These are phyloP conservation scores for Drosophila maculinotata DNA, from an alignment of 2,888 invertebrate species.

Conservation along the genomic window DNA sequence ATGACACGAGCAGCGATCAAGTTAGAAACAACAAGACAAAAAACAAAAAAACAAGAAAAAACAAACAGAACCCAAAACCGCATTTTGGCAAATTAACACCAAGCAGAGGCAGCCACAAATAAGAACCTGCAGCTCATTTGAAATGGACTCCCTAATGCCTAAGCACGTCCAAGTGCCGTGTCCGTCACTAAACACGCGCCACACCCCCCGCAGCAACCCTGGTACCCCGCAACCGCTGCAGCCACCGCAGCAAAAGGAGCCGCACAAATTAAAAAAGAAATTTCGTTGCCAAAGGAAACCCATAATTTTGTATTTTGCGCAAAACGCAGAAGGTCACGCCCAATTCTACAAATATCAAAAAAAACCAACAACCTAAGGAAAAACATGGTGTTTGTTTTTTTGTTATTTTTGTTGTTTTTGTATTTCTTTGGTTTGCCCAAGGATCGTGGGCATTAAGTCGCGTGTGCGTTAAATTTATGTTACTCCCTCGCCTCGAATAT, in stretches of 20 bases:
- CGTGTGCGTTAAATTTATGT: slow-evolving; percentile 73
- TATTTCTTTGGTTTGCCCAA: slow-evolving; percentile 16
- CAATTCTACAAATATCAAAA: slow-evolving; percentile 35
- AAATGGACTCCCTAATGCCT: slow-evolving; percentile 75
- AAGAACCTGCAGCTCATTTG: slow-evolving; percentile 37
- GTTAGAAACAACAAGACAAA: slow-evolving; percentile 38
- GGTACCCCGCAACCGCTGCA: too few relatives aligned
- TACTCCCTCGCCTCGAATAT: slow-evolving; percentile 61
- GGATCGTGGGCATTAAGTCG: slow-evolving; percentile 56
- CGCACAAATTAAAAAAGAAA: slow-evolving; percentile 53
- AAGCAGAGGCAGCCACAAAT: slow-evolving; percentile 9
- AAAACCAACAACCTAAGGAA: slow-evolving; percentile 13
- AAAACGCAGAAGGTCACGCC: slow-evolving; percentile 72
- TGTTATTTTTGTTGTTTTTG: background rate
- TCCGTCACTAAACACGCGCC: slow-evolving; percentile 75
- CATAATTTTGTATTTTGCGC: slow-evolving; percentile 77
- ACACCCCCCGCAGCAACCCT: slow-evolving; percentile 58
- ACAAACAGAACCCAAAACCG: slow-evolving; percentile 45
- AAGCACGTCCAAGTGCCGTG: slow-evolving; percentile 70
- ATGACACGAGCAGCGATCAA: slow-evolving; percentile 63
- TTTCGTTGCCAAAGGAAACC: slow-evolving; percentile 60
- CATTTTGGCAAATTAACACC: slow-evolving; percentile 79
- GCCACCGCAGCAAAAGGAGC: slow-evolving; percentile 5
- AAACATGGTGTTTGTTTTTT: slow-evolving; percentile 22
- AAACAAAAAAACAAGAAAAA: background rate